Conservation (phyloP, 2,113 vertebrate species). For the Elachura formosa region DNA sequence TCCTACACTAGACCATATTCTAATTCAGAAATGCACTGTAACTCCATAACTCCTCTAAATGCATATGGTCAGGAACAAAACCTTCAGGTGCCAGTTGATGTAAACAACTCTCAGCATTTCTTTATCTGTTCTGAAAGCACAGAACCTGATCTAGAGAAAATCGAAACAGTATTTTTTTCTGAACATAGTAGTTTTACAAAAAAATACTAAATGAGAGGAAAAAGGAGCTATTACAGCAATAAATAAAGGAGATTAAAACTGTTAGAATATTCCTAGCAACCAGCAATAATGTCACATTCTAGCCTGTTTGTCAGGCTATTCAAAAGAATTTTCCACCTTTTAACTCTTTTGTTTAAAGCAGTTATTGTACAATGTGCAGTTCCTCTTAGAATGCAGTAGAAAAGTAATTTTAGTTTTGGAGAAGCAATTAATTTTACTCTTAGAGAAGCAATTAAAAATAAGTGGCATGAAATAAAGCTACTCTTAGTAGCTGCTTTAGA, state of each 20-base stretch:
- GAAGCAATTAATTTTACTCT: not conserved
- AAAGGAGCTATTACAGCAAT: not conserved
- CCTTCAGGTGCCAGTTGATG: not conserved
- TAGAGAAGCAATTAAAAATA: not conserved
- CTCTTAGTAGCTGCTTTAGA: not conserved
- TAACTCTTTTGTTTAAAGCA: not conserved
- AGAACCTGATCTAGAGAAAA: not conserved
- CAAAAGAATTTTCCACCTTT: not conserved
- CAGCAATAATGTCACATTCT: not conserved
- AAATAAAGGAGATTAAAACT: not conserved
- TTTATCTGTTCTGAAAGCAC: not conserved
- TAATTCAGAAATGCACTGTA: not conserved
- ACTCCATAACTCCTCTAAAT: not conserved
- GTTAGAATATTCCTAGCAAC: not conserved
- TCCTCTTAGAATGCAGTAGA: not conserved
- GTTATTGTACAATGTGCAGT: not conserved
- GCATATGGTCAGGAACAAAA: not conserved
- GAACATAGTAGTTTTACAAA: not conserved
- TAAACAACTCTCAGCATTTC: not conserved
- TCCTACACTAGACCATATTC: not conserved
- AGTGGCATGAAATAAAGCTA: not conserved
- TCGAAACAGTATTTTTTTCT: not conserved
- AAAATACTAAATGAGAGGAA: not conserved
- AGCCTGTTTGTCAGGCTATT: not conserved
- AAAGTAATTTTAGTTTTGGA: not conserved